Evolutionary conservation across 2,113 vertebrate species (phyloP), one percentile per base, ranked within the genome.

Genomic region (Philantomba maxwellii): DNA sequence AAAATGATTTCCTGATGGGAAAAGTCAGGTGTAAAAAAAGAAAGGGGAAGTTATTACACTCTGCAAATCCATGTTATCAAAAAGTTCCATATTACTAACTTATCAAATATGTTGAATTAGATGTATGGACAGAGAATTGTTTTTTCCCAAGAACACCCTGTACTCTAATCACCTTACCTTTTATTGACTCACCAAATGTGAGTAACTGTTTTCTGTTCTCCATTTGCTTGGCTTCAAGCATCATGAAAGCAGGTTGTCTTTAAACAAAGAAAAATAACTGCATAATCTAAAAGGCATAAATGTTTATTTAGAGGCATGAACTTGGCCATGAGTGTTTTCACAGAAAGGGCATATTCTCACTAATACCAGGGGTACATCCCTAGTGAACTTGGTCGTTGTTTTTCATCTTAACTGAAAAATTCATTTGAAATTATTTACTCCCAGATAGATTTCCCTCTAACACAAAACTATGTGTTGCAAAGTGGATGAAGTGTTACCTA

Each of bases 381-480:
- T 87, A 95, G 97, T n/a, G 33, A 96, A 96, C 84, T 23, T 4
- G 39, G 70, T 85, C 97, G 96, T 95, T 75, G 75, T 90, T 98
- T 98, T 96, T 89, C 51, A 21, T 97, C 75, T 97, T 93, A 95
- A 10, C 0, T 70, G 58, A 95, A 62, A 87, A 97, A 91, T 87
- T 0, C 70, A n/a, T 92, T 6, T 62, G 94, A 96, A 95, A 96
- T 98, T 98, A 98, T 97, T 98, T 98, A 97, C 84, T 94, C 89
- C 89, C 94, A 97, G 98, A 97, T 88, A 95, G 87, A 98, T 91
- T 78, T 92, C 53, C 81, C 90, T 97, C 70, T 93, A 91, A 96
- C 93, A 87, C 93, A 97, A 73, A 98, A 95, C 88, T 98, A 98
- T 98, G 98, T 98, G 96, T 96, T 98, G 97, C n/a, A 81, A 97